Evolutionary conservation across 2,113 vertebrate genomes (phyloP), one percentile per base, ranked within the genome.

Genomic region (Trichechus manatus): DNA sequence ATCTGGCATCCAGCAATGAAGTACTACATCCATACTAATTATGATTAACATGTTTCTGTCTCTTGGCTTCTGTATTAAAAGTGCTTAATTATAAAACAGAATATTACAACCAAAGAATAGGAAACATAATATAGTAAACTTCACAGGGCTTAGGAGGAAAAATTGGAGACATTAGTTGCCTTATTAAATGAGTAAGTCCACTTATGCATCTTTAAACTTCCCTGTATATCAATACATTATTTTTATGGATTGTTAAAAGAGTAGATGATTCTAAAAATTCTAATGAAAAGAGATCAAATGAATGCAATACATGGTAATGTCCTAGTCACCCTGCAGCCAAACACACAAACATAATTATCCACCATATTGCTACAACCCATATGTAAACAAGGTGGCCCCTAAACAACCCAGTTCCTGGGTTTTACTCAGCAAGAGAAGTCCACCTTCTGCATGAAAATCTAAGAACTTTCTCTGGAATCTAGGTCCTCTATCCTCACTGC

Each of bases 51-150:
- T 75, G n/a, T 86, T 89, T 86, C 9, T 79, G 68, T 42, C 20
- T 95, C 27, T 87, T 9, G 63, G 84, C 27, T 74, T 93, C 95
- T 94, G 10, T 63, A 70, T 6, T 23, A 23, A 20, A 94, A 74
- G 19, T 83, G 89, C 42, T 93, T 84, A 79, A 87, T 87, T 84
- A 87, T 91, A 90, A 91, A 89, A 82, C 5, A 93, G 66, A 93
- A 36, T 61, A 68, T 59, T 50, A 33, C 13, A 87, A 68, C 66
- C 92, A 63, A 61, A 66, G 15, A 88, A 64, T 31, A 70, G 63
- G 66, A 93, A 36, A 72, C 36, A 80, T 50, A 72, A 39, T 70
- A 36, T 31, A 61, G 59, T 29, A 87, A 91, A 78, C 44, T 19
- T 63, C 44, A 44, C 27, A 89, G 74, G 74, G 15, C n/a, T 53